A percentile compares a stretch with the other conserved stretches of the same genome.
phyloP scores from a whole-genome alignment of 2,797 vertebrate genomes.

The Lindbergichthys nudifrons region DNA sequence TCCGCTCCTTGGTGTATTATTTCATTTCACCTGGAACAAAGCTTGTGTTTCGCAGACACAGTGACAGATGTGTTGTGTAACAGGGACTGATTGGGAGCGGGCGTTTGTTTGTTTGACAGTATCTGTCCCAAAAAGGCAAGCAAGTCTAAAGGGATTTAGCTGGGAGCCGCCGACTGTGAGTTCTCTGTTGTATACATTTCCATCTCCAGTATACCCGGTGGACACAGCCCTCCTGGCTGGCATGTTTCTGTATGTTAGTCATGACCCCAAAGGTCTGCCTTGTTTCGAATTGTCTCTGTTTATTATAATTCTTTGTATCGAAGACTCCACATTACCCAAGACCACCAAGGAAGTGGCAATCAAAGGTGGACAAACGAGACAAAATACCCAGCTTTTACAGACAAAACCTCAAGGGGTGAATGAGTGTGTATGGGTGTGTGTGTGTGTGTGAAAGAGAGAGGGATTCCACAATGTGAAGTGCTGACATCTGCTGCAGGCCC shows the following conservation, averaged over 20 bases:
- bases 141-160: slow-evolving; percentile 64
- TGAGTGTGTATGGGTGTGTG: slow-evolving; percentile 46
- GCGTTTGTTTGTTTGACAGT: slow-evolving; percentile 65
- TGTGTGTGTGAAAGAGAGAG: slow-evolving; percentile 53
- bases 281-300: slow-evolving; percentile 84
- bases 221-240: slow-evolving; percentile 52
- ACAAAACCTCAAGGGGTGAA: slow-evolving; percentile 75
- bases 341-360: slow-evolving; percentile 84
- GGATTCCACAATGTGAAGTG: slow-evolving; percentile 84
- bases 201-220: slow-evolving; percentile 35
- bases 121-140: slow-evolving; percentile 42
- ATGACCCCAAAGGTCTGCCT: slow-evolving; percentile 70
- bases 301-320: slow-evolving; percentile 80
- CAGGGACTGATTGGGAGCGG: slow-evolving; percentile 26
- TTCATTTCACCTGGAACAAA: slow-evolving; percentile 52
- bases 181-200: slow-evolving; percentile 71
- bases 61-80: slow-evolving; percentile 35
- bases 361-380: slow-evolving; percentile 75
- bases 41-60: slow-evolving; percentile 15
- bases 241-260: slow-evolving; percentile 59
- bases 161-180: slow-evolving; percentile 45
- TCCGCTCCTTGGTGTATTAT: slow-evolving; percentile 32
- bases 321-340: slow-evolving; percentile 68
- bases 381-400: slow-evolving; percentile 80
- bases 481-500: slow-evolving; percentile 87